Evolutionary conservation across 2,888 invertebrate species (phyloP).

Genomic region (Automeris io): DNA sequence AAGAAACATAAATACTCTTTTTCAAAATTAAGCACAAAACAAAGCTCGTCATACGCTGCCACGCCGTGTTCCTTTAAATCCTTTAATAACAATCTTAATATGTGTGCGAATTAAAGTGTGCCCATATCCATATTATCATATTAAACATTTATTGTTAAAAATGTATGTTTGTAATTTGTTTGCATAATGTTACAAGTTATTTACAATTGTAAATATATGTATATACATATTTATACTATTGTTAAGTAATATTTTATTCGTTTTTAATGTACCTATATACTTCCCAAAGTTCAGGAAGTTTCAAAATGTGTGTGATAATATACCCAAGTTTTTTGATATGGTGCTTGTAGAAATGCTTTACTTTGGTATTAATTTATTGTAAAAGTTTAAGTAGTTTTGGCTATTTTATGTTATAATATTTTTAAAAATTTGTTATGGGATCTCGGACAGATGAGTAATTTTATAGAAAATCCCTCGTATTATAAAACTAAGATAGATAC

Average conservation of each 20-base stretch:
- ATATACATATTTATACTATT: background rate
- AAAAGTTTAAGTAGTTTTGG: constrained; percentile 57
- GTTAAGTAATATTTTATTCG: constrained; percentile 4
- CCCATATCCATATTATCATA: constrained; percentile 8
- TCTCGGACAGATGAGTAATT: background rate
- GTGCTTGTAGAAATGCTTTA: constrained; percentile 43
- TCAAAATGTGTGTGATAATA: constrained; percentile 14
- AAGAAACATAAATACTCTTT: too few relatives aligned
- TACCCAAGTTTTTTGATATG: constrained; percentile 13
- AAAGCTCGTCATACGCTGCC: constrained; percentile 74
- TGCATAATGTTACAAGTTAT: constrained; percentile 7
- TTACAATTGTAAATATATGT: constrained; percentile 17
- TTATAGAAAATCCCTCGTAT: too few relatives aligned
- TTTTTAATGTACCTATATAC: constrained; percentile 21
- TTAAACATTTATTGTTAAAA: constrained; percentile 8
- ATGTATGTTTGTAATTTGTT: constrained; percentile 8
- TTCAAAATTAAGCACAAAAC: constrained; percentile 16
- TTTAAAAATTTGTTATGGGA: constrained; percentile 7
- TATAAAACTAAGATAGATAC: too few relatives aligned
- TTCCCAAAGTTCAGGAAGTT: constrained; percentile 57
- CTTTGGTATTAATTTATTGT: constrained; percentile 11
- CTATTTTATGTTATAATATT: constrained; percentile 58
- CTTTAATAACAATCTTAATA: constrained; percentile 44
- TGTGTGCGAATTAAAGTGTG: constrained; percentile 15
- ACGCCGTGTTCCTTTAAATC: constrained; percentile 53